These are phyloP conservation scores for Nomada ferruginata DNA, from an alignment of 2,888 invertebrate genomes.

Conservation along the genomic window DNA sequence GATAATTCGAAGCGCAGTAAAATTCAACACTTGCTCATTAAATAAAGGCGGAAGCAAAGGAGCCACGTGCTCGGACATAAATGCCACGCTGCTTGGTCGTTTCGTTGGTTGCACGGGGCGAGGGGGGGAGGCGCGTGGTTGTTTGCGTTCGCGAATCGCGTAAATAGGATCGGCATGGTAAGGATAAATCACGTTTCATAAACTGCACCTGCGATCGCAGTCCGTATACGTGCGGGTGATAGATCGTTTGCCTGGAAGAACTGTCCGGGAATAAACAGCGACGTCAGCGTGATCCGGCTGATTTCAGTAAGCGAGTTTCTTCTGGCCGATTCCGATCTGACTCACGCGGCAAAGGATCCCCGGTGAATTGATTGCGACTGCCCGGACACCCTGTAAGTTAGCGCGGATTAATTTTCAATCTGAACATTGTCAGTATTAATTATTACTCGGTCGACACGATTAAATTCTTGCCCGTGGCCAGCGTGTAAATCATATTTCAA, in stretches of 20 bases:
- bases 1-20: background rate
- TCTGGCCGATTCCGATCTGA: slow-evolving; percentile 65
- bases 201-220: slow-evolving; percentile 56
- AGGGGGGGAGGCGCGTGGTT: slow-evolving; percentile 3
- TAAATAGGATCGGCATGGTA: slow-evolving; percentile 52
- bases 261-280: slow-evolving; percentile 65
- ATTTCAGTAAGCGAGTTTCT: slow-evolving; percentile 67
- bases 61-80: slow-evolving; percentile 26
- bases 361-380: slow-evolving; percentile 66
- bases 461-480: background rate
- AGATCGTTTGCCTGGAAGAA: slow-evolving; percentile 65
- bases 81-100: slow-evolving; percentile 11
- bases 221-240: slow-evolving; percentile 52
- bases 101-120: background rate
- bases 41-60: slow-evolving; percentile 15
- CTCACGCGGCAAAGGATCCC: slow-evolving; percentile 64
- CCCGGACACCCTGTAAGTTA: slow-evolving; percentile 61
- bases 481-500: too few species aligned
- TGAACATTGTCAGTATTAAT: slow-evolving; percentile 39
- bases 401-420: slow-evolving; percentile 66
- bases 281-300: slow-evolving; percentile 71
- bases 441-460: slow-evolving; percentile 29
- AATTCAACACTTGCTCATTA: background rate
- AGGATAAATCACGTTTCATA: slow-evolving; percentile 61
- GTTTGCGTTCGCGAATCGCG: slow-evolving; percentile 42